Evolutionary conservation across 2,797 vertebrate genomes (phyloP), one percentile per base, ranked within the genome.

Genomic region (Enteromius argenteus): DNA sequence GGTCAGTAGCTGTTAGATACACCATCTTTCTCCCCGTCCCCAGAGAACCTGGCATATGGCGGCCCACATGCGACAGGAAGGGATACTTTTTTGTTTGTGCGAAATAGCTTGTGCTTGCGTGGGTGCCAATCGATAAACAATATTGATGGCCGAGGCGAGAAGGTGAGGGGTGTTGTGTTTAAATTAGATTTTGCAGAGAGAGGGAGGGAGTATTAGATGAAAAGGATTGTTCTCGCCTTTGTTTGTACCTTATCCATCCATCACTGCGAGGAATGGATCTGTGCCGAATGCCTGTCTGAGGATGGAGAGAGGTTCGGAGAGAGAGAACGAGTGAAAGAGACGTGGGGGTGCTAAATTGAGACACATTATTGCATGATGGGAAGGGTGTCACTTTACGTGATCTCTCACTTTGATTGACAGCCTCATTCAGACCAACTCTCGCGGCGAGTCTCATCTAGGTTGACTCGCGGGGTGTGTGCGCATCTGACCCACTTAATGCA

Each of bases 371-470:
- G 81, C 68, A 85, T 84, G 74, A 85, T 86, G 42, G 85, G 84
- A 84, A 75, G 82, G 66, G 84, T 85, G 83, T 88, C 87, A 81
- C 74, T 86, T 83, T 85, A 68, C 76, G 67, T 73, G 84, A 86
- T 87, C 82, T 7, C 30, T 85, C 84, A 81, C 19, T 84, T 85
- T 89, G 88, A 89, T 76, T 81, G 89, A 88, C 89, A 84, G 51
- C 5, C 67, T 87, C 66, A 85, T 76, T 85, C 56, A 23, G 83
- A 51, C 67, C 64, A n/a, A 53, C 77, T 85, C 23, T 58, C 39
- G 1, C 39, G 15, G 67, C 8, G 23, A 85, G 80, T 58, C 79
- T 86, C 39, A 60, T 85, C 79, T 80, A 42, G 67, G 80, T 30
- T 64, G 42, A 44, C 72, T 58, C 10, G 23, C 9, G 23, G 37